Conservation (phyloP, 2,888 invertebrate species). For the Biston betularia region DNA sequence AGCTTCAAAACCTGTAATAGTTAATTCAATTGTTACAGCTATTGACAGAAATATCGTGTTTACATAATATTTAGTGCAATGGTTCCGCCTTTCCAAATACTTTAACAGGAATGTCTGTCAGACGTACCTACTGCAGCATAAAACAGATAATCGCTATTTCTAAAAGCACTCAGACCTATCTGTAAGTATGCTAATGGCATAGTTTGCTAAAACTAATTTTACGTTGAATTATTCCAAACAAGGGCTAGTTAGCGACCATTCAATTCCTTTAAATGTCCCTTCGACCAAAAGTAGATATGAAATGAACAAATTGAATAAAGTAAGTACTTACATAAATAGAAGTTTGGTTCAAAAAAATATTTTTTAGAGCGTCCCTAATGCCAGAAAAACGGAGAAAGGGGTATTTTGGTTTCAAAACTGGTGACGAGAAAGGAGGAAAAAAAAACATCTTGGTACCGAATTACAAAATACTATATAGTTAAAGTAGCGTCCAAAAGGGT, state of each 20-base stretch:
- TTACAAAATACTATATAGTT: too few species aligned
- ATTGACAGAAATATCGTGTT: conserved; percentile 16
- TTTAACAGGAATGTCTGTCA: not conserved
- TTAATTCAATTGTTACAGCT: conserved; percentile 9
- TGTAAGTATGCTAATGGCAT: conserved; percentile 18
- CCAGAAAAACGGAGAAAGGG: too few species aligned
- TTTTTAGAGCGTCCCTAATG: too few species aligned
- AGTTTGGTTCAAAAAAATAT: too few species aligned
- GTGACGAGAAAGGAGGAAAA: too few species aligned
- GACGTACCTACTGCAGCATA: not conserved
- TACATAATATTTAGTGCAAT: conserved; percentile 4
- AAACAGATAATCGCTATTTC: conserved; percentile 12
- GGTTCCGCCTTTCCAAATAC: conserved; percentile 20
- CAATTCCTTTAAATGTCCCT: not conserved
- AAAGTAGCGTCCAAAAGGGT: too few species aligned
- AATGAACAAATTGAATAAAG: too few species aligned
- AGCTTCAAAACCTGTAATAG: conserved; percentile 2
- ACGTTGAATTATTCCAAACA: conserved; percentile 15
- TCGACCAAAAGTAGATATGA: not conserved
- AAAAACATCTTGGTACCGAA: too few species aligned
- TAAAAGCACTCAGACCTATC: conserved; percentile 18
- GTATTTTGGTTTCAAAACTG: too few species aligned
- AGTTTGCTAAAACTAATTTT: conserved; percentile 13
- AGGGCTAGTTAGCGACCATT: not conserved
- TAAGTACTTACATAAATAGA: too few species aligned